Evolutionary conservation across 1,140 invertebrate species (phyloP).

Genomic region (Rhagoletis pomonella): DNA sequence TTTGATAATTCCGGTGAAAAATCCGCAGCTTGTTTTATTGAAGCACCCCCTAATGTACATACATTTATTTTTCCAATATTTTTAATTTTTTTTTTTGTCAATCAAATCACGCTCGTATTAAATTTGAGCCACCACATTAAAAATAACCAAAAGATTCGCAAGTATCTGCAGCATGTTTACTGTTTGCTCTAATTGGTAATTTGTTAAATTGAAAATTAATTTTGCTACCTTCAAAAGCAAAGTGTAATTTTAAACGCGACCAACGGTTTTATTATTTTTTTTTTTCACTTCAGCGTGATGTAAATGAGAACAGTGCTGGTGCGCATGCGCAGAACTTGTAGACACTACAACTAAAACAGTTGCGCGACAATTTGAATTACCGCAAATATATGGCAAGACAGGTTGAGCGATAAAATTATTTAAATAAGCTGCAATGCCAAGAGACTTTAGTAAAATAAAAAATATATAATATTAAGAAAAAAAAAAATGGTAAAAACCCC

Average conservation of each 20-base stretch:
- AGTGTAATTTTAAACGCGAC: not conserved
- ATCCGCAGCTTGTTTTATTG: too few species aligned
- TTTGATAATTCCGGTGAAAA: too few species aligned
- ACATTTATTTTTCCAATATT: too few species aligned
- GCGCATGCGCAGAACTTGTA: not conserved
- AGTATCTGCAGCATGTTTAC: not conserved
- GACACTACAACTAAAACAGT: slow-evolving; percentile 10
- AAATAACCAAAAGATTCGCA: slow-evolving; percentile 9
- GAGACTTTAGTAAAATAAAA: not conserved
- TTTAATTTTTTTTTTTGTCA: too few species aligned
- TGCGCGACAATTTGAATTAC: slow-evolving; percentile 30
- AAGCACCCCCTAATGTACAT: too few species aligned
- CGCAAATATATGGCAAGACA: slow-evolving; percentile 27
- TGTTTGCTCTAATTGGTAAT: slow-evolving; percentile 43
- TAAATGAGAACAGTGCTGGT: not conserved
- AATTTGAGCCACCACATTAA: slow-evolving; percentile 8
- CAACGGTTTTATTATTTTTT: not conserved
- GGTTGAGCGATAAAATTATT: not conserved
- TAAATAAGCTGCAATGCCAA: slow-evolving; percentile 2
- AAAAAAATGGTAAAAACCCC: not conserved
- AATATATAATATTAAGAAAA: not conserved
- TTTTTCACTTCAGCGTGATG: not conserved
- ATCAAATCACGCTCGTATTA: not conserved
- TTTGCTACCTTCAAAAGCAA: not conserved
- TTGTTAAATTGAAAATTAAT: not conserved